Percentiles rank a stretch among this genome's conserved stretches.
Evolutionary conservation across 2,113 vertebrate species (phyloP).

Genomic region (Plecturocebus donacophilus): DNA sequence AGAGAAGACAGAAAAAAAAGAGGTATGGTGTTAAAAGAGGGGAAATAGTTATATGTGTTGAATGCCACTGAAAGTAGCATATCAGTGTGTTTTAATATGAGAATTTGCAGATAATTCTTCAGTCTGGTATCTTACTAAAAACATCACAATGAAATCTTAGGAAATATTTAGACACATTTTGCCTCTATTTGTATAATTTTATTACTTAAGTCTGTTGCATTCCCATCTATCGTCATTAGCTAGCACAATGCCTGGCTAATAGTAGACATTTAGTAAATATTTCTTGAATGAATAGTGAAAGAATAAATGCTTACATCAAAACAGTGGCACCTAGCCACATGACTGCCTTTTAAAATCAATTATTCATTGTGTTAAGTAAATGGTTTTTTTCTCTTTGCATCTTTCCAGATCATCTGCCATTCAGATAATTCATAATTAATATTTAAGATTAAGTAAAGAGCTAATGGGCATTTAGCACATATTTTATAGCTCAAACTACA

Average conservation of each 20-base stretch:
- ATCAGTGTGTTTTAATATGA: background rate
- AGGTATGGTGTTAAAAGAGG: background rate
- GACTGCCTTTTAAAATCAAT: background rate
- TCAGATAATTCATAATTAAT: background rate
- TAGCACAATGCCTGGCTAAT: background rate
- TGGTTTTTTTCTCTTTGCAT: background rate
- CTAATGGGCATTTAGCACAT: background rate
- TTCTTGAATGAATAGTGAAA: background rate
- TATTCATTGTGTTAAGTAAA: background rate
- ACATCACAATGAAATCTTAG: background rate
- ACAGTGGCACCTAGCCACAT: background rate
- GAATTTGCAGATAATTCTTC: background rate
- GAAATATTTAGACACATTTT: background rate
- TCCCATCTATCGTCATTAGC: background rate
- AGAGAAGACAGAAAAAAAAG: too few relatives aligned
- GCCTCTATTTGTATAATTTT: background rate
- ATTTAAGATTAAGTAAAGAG: background rate
- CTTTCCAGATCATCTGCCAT: background rate
- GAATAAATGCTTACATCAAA: background rate
- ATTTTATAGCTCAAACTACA: background rate
- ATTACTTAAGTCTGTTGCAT: background rate
- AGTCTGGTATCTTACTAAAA: background rate
- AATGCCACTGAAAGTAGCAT: background rate
- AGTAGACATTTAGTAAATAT: background rate
- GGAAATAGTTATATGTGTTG: background rate